A percentile compares a stretch with the other conserved stretches of the same genome.
phyloP scores from a whole-genome alignment of 1,140 invertebrate genomes.

The Streblospio benedicti region DNA sequence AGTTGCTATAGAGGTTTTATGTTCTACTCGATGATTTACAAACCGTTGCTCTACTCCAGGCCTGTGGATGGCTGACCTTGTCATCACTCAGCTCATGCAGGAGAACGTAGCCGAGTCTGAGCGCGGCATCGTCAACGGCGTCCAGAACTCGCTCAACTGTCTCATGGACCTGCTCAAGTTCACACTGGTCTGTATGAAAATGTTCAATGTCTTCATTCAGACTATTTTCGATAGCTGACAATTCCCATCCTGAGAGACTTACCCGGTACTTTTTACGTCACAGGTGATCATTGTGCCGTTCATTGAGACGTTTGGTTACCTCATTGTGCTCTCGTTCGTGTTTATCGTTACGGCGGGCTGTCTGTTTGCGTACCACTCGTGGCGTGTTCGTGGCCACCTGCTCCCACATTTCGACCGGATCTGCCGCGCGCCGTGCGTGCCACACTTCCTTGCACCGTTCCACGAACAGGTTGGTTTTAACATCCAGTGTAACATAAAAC shows the following conservation, averaged over 20 bases:
- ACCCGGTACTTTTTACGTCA: too few relatives aligned
- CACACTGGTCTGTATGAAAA: too few relatives aligned
- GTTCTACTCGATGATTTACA: too few relatives aligned
- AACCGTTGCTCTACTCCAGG: slow-evolving; percentile 33
- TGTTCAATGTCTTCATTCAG: too few relatives aligned
- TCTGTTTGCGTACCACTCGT: slow-evolving; percentile 20
- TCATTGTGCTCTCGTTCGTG: slow-evolving; percentile 47
- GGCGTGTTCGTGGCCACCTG: neutral
- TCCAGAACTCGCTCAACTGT: slow-evolving; percentile 53
- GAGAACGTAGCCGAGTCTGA: slow-evolving; percentile 50
- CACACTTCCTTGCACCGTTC: too few relatives aligned
- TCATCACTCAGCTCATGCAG: slow-evolving; percentile 55
- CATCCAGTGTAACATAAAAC: too few relatives aligned
- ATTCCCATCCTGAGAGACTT: too few relatives aligned
- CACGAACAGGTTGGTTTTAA: too few relatives aligned
- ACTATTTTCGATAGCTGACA: too few relatives aligned
- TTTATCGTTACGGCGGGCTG: slow-evolving; percentile 43
- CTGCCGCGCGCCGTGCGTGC: too few relatives aligned
- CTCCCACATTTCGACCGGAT: too few relatives aligned
- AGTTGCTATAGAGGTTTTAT: too few relatives aligned
- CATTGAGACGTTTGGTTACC: slow-evolving; percentile 45
- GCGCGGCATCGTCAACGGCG: slow-evolving; percentile 52
- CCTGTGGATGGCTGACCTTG: slow-evolving; percentile 55
- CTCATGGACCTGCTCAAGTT: slow-evolving; percentile 53
- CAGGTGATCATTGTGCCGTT: slow-evolving; percentile 46